Evolutionary conservation across 2,888 invertebrate genomes (phyloP).

Genomic region (Aethes cnicana): DNA sequence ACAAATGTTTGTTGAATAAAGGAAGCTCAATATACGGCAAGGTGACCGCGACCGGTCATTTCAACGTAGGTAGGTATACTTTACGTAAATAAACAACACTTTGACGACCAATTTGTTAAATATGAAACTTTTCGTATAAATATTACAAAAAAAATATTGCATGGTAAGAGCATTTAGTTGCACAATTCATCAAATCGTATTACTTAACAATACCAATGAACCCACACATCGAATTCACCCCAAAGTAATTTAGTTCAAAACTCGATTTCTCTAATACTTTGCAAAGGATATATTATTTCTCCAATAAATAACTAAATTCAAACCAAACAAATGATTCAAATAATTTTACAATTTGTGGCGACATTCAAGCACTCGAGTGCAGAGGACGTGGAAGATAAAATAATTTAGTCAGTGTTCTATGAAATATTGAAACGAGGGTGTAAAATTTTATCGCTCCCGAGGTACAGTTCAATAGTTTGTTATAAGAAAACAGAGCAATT

Average conservation of each 20-base stretch:
- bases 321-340: background rate
- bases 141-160: too few species aligned
- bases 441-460: conserved; percentile 31
- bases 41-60: conserved; percentile 31
- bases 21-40: conserved; percentile 21
- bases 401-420: conserved; percentile 16
- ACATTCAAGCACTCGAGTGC: conserved; percentile 15
- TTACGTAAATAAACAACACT: conserved; percentile 18
- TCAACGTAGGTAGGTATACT: conserved; percentile 19
- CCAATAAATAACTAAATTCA: too few species aligned
- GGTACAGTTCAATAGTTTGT: conserved; percentile 41
- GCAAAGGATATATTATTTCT: too few species aligned
- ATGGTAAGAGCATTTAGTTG: too few species aligned
- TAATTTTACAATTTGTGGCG: background rate
- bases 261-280: too few species aligned
- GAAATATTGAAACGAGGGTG: conserved; percentile 18
- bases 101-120: conserved; percentile 7
- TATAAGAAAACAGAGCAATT: conserved; percentile 51
- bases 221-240: too few species aligned
- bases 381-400: conserved; percentile 13
- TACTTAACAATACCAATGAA: too few species aligned
- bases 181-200: too few species aligned
- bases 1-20: conserved; percentile 22
- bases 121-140: conserved; percentile 7
- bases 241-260: too few species aligned